These are phyloP conservation scores for Ceratina australensis DNA, from an alignment of 1,140 invertebrate genomes.

Conservation along the genomic window DNA sequence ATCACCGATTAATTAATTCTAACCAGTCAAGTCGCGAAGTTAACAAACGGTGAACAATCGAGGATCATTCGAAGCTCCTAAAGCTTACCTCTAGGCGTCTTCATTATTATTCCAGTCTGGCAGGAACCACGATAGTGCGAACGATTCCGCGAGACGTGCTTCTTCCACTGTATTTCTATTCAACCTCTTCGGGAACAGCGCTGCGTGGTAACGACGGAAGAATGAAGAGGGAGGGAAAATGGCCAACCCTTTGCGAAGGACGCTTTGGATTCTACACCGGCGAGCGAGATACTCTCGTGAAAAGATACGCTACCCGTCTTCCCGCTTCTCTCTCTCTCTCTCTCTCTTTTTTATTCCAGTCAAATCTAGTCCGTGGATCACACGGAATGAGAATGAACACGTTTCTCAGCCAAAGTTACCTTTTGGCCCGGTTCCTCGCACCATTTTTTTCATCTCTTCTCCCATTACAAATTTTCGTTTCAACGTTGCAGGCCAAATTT, in stretches of 20 bases:
- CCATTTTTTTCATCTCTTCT: background rate
- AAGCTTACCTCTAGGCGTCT: background rate
- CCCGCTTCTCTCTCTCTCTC: background rate
- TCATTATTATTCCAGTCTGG: conserved; percentile 36
- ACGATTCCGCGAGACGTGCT: conserved; percentile 42
- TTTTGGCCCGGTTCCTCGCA: conserved; percentile 4
- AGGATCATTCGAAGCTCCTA: background rate
- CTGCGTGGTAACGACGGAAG: conserved; percentile 19
- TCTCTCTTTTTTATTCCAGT: conserved; percentile 19
- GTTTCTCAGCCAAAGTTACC: background rate
- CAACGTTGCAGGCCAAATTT: background rate
- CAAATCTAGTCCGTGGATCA: conserved; percentile 32
- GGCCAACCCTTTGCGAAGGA: conserved; percentile 12
- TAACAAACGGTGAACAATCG: background rate
- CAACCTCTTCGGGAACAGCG: background rate
- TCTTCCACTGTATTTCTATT: conserved; percentile 31
- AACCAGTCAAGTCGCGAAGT: background rate
- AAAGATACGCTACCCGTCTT: conserved; percentile 6
- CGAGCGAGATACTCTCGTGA: background rate
- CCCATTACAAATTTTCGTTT: background rate
- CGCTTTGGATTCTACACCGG: background rate
- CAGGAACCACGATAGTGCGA: conserved; percentile 42
- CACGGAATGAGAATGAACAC: conserved; percentile 28
- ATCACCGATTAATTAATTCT: too few species aligned
- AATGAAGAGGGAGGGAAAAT: conserved; percentile 9